A percentile compares a stretch with the other conserved stretches of the same genome.
Evolutionary conservation across 2,797 vertebrate species (phyloP).

Genomic region (Lacerta bilineata): DNA sequence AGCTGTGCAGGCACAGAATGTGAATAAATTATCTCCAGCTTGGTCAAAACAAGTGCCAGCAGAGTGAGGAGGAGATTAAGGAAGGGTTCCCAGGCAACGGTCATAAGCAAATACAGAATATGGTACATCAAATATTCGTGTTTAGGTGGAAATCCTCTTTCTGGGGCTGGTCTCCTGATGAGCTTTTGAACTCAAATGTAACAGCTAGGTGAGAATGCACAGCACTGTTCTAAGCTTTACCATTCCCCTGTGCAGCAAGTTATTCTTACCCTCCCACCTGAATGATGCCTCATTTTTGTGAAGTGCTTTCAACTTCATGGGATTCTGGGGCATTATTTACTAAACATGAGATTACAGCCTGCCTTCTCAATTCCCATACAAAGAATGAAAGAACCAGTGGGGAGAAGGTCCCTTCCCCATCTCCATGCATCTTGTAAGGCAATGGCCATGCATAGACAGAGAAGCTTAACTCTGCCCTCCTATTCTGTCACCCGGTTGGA

Average conservation of each 20-base stretch:
- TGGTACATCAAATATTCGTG: constrained; percentile 5
- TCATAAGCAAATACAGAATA: background rate
- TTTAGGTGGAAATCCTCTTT: constrained; percentile 14
- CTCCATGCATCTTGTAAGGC: no score
- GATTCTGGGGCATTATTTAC: constrained; percentile 15
- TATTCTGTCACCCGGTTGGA: background rate
- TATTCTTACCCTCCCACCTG: constrained; percentile 1
- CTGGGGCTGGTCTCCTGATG: constrained; percentile 22
- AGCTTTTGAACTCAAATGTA: constrained; percentile 16
- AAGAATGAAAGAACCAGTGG: background rate
- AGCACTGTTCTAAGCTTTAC: background rate
- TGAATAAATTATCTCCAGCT: constrained; percentile 50
- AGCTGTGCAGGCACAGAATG: constrained; percentile 25
- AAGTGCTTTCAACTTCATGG: constrained; percentile 9
- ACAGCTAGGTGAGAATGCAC: background rate
- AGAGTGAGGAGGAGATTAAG: constrained; percentile 16
- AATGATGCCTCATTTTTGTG: constrained; percentile 17
- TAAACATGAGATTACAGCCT: background rate
- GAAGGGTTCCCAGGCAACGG: constrained; percentile 30
- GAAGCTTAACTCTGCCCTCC: background rate
- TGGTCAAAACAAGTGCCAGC: constrained; percentile 56
- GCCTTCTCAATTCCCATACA: background rate
- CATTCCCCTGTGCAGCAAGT: background rate
- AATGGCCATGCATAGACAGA: background rate
- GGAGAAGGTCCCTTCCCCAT: background rate